Conservation (phyloP, 2,797 vertebrate genomes). For the Hoplostethus mediterraneus region DNA sequence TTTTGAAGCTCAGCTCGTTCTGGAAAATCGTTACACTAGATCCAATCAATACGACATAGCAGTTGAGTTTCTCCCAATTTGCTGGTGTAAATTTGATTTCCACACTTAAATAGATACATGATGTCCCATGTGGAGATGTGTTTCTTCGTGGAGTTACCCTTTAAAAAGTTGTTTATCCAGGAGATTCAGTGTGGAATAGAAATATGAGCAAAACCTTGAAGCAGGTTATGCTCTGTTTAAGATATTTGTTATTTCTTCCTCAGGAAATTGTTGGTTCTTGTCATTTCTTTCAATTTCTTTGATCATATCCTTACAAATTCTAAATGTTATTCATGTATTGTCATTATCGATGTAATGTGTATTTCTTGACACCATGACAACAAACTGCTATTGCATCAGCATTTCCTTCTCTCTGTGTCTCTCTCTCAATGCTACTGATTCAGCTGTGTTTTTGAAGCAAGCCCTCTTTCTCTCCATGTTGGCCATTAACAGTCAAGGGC, state of each 20-base stretch:
- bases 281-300: conserved; percentile 10
- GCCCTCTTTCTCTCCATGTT: conserved; percentile 23
- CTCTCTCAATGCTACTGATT: conserved; percentile 27
- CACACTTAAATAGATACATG: conserved; percentile 49
- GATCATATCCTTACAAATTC: neutral
- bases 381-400: conserved; percentile 7
- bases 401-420: neutral
- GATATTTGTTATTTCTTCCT: too few relatives aligned
- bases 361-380: neutral
- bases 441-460: conserved; percentile 24
- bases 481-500: conserved; percentile 19
- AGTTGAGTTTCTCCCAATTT: conserved; percentile 65
- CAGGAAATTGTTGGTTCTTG: neutral
- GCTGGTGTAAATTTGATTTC: conserved; percentile 63
- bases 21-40: conserved; percentile 58
- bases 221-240: neutral
- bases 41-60: conserved; percentile 55
- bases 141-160: conserved; percentile 46
- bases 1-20: conserved; percentile 57
- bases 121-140: conserved; percentile 29
- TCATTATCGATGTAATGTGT: neutral
- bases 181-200: conserved; percentile 36
- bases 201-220: conserved; percentile 17
- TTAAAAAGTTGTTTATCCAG: conserved; percentile 40
- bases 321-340: neutral